phyloP scores from a whole-genome alignment of 2,113 vertebrate genomes.

The Papio anubis region DNA sequence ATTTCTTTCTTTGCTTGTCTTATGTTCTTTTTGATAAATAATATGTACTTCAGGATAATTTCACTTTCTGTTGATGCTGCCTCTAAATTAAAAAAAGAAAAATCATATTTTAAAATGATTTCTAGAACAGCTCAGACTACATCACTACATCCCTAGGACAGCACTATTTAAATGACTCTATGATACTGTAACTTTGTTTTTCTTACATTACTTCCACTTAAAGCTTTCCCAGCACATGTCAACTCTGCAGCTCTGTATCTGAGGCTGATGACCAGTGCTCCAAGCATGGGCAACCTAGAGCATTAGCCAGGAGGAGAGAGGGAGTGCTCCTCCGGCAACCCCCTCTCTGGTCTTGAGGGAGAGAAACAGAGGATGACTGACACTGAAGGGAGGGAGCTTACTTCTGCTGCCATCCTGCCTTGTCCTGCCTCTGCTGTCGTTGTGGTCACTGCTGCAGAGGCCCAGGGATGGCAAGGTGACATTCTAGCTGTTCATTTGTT shows the following conservation, averaged over 20 bases:
- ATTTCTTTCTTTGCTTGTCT: background rate
- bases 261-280: background rate
- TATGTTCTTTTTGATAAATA: background rate
- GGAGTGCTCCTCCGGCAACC: background rate
- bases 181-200: background rate
- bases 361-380: background rate
- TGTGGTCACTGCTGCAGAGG: background rate
- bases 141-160: background rate
- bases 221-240: background rate
- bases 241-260: background rate
- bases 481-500: background rate
- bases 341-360: accelerated
- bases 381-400: background rate
- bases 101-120: constrained; percentile 41
- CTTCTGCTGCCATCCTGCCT: background rate
- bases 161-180: background rate
- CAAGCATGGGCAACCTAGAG: background rate
- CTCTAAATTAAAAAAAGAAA: background rate
- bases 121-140: background rate
- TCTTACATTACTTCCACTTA: background rate
- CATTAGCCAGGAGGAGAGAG: too few relatives aligned
- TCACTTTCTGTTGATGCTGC: background rate
- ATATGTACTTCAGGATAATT: background rate
- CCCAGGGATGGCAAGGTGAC: background rate
- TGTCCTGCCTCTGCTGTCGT: background rate